phyloP scores from a whole-genome alignment of 2,888 invertebrate genomes.

The Petrolisthes manimaculis region DNA sequence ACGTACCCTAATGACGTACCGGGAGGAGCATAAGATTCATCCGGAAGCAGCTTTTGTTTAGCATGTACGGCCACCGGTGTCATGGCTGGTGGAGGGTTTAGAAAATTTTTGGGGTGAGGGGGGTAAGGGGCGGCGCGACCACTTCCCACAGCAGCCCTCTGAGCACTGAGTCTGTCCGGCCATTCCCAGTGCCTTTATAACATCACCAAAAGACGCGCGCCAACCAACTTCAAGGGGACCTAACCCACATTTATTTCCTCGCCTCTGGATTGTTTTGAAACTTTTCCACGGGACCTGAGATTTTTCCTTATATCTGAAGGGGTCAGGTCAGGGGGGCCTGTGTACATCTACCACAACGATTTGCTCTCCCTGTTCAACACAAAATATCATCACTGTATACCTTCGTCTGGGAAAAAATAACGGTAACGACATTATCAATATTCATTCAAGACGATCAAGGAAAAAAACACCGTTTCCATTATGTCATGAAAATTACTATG shows the following conservation, averaged over 20 bases:
- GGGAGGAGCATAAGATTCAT: conserved; percentile 7
- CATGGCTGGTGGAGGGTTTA: conserved; percentile 33
- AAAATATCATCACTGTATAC: conserved; percentile 7
- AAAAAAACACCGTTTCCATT: conserved; percentile 60
- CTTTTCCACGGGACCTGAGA: conserved; percentile 10
- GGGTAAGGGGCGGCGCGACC: conserved; percentile 1
- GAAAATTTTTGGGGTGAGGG: not conserved
- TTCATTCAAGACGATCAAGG: conserved; percentile 56
- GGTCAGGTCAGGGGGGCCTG: no score
- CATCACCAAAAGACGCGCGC: conserved; percentile 29
- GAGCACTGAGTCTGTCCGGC: conserved; percentile 34
- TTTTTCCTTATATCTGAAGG: conserved; percentile 16
- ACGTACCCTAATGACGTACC: conserved; percentile 43
- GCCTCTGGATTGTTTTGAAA: not conserved
- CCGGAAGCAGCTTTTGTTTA: conserved; percentile 19
- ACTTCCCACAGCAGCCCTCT: not conserved
- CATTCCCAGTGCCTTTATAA: conserved; percentile 15
- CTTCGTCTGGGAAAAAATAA: not conserved
- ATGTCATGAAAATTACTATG: conserved; percentile 62
- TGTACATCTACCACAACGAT: no score
- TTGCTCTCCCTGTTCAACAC: not conserved
- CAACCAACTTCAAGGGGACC: conserved; percentile 40
- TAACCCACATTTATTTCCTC: conserved; percentile 54
- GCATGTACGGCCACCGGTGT: conserved; percentile 7
- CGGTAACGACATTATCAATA: conserved; percentile 50